phyloP scores from a whole-genome alignment of 2,797 vertebrate species.

The Eulemur coronatus region DNA sequence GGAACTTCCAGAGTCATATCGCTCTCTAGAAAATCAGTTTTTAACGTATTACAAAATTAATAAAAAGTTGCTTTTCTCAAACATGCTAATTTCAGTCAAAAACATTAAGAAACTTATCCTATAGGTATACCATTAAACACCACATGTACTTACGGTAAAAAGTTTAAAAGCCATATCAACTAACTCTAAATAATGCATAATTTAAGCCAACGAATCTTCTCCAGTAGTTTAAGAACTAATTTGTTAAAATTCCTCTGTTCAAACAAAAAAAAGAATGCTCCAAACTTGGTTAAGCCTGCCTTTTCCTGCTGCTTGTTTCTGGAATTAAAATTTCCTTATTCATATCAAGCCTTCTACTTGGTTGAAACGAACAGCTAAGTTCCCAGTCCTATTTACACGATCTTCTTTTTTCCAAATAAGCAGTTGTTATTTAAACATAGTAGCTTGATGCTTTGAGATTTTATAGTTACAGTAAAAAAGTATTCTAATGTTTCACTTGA shows the following conservation, averaged over 20 bases:
- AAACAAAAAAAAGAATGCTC: neutral
- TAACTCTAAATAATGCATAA: neutral
- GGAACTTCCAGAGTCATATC: constrained; percentile 40
- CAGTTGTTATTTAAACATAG: neutral
- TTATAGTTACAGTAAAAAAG: constrained; percentile 36
- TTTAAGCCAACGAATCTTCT: neutral
- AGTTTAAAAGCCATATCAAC: neutral
- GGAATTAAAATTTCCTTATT: constrained; percentile 10
- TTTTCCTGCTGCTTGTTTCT: neutral
- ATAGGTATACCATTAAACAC: neutral
- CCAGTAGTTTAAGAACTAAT: neutral
- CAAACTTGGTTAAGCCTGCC: neutral
- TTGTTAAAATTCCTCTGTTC: neutral
- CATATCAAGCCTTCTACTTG: neutral
- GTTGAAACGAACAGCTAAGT: constrained; percentile 42
- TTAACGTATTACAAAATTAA: constrained; percentile 69
- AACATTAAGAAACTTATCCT: neutral
- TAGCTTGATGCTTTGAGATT: neutral
- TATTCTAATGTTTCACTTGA: constrained; percentile 59
- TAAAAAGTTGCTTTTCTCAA: constrained; percentile 60
- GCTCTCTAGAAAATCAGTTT: constrained; percentile 57
- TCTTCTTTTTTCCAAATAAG: neutral
- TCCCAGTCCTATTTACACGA: neutral
- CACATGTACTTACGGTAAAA: neutral
- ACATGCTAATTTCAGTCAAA: constrained; percentile 51